A percentile compares a stretch with the other conserved stretches of the same genome.
Evolutionary conservation across 2,888 invertebrate genomes (phyloP).

Genomic region (Drosophila lutescens): DNA sequence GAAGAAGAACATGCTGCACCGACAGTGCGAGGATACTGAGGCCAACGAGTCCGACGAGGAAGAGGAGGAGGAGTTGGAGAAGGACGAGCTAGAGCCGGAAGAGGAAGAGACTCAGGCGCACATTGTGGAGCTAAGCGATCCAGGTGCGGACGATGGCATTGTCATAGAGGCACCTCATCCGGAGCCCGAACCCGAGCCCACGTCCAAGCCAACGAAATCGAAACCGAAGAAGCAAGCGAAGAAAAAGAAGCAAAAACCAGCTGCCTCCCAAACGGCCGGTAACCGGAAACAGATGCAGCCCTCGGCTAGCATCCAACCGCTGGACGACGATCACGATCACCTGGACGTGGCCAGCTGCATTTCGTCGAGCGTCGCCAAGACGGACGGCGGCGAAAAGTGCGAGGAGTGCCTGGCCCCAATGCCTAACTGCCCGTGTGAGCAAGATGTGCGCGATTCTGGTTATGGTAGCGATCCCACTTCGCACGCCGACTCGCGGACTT

Average conservation of each 20-base stretch:
- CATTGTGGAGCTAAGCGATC: slow-evolving; percentile 41
- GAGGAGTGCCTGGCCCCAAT: slow-evolving; percentile 77
- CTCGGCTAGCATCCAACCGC: slow-evolving; percentile 4
- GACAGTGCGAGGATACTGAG: slow-evolving; percentile 63
- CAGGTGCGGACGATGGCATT: slow-evolving; percentile 68
- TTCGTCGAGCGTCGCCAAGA: slow-evolving; percentile 46
- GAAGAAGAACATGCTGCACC: slow-evolving; percentile 84
- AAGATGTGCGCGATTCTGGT: slow-evolving; percentile 89
- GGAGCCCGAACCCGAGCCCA: slow-evolving; percentile 43
- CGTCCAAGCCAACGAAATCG: slow-evolving; percentile 64
- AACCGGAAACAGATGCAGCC: slow-evolving; percentile 18
- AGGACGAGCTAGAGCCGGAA: slow-evolving; percentile 13
- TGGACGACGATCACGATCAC: slow-evolving; percentile 46
- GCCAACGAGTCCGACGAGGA: slow-evolving; percentile 70
- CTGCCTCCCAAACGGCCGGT: slow-evolving; percentile 51
- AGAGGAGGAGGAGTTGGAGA: slow-evolving; percentile 73
- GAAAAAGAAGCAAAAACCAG: slow-evolving; percentile 73
- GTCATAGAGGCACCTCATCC: slow-evolving; percentile 47
- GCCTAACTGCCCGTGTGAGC: slow-evolving; percentile 85
- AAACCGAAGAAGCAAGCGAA: slow-evolving; percentile 76
- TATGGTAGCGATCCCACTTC: slow-evolving; percentile 90
- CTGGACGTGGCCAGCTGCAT: slow-evolving; percentile 42
- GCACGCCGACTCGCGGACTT: slow-evolving; percentile 89
- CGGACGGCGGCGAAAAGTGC: slow-evolving; percentile 63
- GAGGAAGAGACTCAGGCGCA: slow-evolving; percentile 16